Percentiles rank a stretch among this genome's conserved stretches.
Evolutionary conservation across 2,113 vertebrate species (phyloP).

Genomic region (Synodontis membranacea): DNA sequence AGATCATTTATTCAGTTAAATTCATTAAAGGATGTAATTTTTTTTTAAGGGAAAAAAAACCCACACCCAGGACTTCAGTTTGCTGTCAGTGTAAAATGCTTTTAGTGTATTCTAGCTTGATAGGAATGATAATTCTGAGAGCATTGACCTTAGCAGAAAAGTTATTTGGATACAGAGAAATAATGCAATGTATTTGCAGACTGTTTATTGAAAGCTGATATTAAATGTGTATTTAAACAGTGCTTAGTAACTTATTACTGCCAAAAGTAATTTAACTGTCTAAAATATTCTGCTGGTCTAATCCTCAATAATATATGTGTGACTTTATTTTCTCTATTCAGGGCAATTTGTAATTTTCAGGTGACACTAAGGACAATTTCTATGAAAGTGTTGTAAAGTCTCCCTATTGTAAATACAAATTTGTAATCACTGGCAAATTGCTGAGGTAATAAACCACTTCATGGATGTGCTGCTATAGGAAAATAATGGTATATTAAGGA

Average conservation of each 20-base stretch:
- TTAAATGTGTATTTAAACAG: not conserved
- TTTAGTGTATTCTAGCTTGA: not conserved
- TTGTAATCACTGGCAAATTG: not conserved
- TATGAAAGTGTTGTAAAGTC: not conserved
- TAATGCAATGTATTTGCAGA: not conserved
- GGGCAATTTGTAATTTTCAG: not conserved
- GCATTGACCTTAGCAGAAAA: not conserved
- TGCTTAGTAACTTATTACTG: not conserved
- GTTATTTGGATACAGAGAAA: not conserved
- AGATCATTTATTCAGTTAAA: not conserved
- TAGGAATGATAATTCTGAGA: not conserved
- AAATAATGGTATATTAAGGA: not conserved
- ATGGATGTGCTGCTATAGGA: not conserved
- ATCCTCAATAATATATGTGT: not conserved
- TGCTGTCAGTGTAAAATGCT: not conserved
- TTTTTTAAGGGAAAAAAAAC: not conserved
- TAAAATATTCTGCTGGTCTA: not conserved
- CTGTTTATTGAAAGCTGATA: not conserved
- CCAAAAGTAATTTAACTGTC: not conserved
- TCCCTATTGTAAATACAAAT: not conserved
- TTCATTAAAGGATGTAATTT: not conserved
- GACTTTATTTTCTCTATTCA: not conserved
- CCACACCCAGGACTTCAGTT: not conserved
- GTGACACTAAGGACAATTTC: not conserved
- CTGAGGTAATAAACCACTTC: not conserved